Conservation (phyloP, 1,140 invertebrate genomes). For the Artemia franciscana region DNA sequence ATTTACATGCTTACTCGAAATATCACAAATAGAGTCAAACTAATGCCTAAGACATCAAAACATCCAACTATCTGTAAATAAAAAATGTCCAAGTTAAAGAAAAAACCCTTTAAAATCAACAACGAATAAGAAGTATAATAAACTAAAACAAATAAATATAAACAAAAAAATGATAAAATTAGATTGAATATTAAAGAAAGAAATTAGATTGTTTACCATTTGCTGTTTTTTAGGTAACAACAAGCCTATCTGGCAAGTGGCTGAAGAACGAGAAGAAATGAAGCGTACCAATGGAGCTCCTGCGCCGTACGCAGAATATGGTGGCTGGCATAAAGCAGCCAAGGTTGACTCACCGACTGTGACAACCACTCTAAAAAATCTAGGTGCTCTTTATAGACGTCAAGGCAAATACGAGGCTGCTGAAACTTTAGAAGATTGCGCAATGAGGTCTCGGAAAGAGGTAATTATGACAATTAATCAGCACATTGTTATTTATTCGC, state of each 20-base stretch:
- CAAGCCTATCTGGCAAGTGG: conserved; percentile 99
- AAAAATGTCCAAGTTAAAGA: too few species aligned
- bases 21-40: too few species aligned
- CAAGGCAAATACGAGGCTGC: conserved; percentile 98
- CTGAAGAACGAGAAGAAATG: conserved; percentile 88
- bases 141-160: too few species aligned
- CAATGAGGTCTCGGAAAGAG: conserved; percentile 75
- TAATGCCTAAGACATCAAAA: too few species aligned
- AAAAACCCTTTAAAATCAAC: too few species aligned
- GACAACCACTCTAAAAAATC: conserved; percentile 86
- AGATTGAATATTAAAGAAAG: too few species aligned
- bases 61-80: too few species aligned
- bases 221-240: conserved; percentile 51
- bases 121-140: too few species aligned
- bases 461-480: conserved; percentile 28
- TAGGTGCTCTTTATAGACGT: conserved; percentile 84
- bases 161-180: too few species aligned
- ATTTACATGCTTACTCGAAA: too few species aligned
- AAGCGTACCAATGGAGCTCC: conserved; percentile 77
- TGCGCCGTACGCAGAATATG: conserved; percentile 76
- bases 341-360: conserved; percentile 95
- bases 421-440: conserved; percentile 93
- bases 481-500: background rate
- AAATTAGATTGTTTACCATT: too few species aligned
- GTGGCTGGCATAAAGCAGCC: conserved; percentile 94